Percentiles rank a stretch among this genome's conserved stretches.
Conservation (phyloP, 1,140 invertebrate species). For the Drosophila carrolli region DNA sequence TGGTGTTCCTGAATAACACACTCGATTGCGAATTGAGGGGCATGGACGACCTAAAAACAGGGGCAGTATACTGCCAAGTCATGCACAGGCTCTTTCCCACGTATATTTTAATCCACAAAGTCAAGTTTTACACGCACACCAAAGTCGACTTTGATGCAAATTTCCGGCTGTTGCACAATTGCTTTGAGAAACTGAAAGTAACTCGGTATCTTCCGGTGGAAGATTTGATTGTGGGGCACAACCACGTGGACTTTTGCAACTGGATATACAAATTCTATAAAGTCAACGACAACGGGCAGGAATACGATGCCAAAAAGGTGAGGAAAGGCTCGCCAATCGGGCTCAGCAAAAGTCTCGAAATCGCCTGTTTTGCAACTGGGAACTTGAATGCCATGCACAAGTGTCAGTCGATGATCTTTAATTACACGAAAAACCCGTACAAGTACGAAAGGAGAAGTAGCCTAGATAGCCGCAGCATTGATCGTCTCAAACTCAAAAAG, state of each 20-base stretch:
- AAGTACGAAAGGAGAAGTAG: neutral
- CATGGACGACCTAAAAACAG: neutral
- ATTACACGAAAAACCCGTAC: neutral
- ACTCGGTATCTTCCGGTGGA: neutral
- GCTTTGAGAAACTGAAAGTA: neutral
- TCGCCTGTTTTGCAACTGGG: neutral
- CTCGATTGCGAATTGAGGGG: neutral
- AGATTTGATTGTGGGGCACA: neutral
- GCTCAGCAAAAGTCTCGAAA: neutral
- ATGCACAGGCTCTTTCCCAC: conserved; percentile 6
- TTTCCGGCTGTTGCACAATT: neutral
- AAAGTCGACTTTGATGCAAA: neutral
- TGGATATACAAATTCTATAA: conserved; percentile 3
- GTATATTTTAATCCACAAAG: neutral
- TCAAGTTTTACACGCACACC: conserved; percentile 1
- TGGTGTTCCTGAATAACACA: neutral
- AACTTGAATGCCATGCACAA: neutral
- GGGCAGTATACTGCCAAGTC: conserved; percentile 6
- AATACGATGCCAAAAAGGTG: conserved; percentile 4
- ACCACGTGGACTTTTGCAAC: neutral
- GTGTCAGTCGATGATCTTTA: conserved; percentile 5
- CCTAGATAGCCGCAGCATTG: neutral
- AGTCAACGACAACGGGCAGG: neutral
- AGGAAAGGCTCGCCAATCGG: neutral
- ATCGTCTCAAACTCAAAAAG: neutral